A percentile compares a stretch with the other conserved stretches of the same genome.
These are phyloP conservation scores for Plectrocnemia conspersa DNA, from an alignment of 1,140 invertebrate species.

Conservation along the genomic window DNA sequence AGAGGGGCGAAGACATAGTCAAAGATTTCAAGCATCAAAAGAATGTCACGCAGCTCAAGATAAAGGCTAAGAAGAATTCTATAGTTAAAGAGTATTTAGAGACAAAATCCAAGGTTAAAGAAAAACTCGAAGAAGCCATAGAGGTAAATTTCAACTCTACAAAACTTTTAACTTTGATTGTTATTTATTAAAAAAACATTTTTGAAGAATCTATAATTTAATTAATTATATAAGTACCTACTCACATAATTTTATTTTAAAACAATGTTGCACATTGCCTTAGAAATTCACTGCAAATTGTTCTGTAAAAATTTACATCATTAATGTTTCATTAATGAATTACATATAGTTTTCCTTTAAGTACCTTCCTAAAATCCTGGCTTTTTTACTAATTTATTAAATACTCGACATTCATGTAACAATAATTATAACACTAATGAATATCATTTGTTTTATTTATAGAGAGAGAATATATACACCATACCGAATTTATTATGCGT, in stretches of 20 bases:
- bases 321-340: too few species aligned
- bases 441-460: conserved; percentile 38
- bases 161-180: not conserved
- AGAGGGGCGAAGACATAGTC: conserved; percentile 52
- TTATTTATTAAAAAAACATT: too few species aligned
- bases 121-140: conserved; percentile 63
- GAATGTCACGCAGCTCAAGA: conserved; percentile 47
- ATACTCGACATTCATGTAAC: not conserved
- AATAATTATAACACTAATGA: not conserved
- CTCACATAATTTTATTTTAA: too few species aligned
- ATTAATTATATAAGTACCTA: too few species aligned
- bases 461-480: conserved; percentile 88
- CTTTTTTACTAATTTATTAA: too few species aligned
- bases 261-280: too few species aligned
- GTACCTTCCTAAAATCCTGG: too few species aligned
- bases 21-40: conserved; percentile 56
- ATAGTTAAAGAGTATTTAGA: conserved; percentile 64
- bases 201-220: too few species aligned
- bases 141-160: conserved; percentile 45
- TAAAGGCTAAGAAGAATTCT: conserved; percentile 56
- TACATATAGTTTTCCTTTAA: too few species aligned
- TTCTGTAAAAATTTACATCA: too few species aligned
- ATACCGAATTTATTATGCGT: conserved; percentile 88
- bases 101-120: conserved; percentile 59
- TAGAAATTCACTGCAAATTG: too few species aligned